Conservation (phyloP, 2,113 vertebrate species). For the Charadrius vociferus region DNA sequence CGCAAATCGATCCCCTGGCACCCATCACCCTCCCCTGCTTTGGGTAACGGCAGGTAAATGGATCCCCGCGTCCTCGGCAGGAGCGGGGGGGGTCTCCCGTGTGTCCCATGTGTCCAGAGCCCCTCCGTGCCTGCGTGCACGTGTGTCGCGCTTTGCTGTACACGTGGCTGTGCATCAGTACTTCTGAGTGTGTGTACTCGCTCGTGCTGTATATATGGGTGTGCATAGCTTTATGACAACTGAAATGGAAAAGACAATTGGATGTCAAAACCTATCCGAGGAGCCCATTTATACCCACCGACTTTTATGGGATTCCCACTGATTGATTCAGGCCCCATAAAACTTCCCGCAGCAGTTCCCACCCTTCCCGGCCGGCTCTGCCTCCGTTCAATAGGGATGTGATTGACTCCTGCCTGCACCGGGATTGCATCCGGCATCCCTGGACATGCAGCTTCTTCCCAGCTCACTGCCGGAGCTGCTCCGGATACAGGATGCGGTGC, state of each 20-base stretch:
- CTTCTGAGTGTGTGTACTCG: neutral
- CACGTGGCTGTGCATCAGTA: neutral
- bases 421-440: constrained; percentile 23
- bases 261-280: constrained; percentile 64
- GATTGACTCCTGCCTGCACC: neutral
- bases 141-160: neutral
- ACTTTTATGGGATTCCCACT: constrained; percentile 65
- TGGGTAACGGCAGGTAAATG: neutral
- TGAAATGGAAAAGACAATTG: constrained; percentile 70
- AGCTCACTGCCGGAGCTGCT: neutral
- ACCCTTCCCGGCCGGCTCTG: neutral
- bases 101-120: neutral
- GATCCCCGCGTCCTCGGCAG: neutral
- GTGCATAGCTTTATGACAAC: constrained; percentile 2
- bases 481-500: neutral
- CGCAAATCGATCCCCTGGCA: constrained; percentile 32
- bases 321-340: constrained; percentile 51
- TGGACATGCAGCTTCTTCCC: constrained; percentile 17
- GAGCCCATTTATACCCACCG: constrained; percentile 44
- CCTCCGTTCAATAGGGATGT: neutral
- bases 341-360: constrained; percentile 23
- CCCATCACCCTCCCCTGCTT: neutral
- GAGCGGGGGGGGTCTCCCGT: neutral
- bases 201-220: neutral
- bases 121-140: neutral